phyloP scores from a whole-genome alignment of 2,888 invertebrate species.

The Hololepta plana region DNA sequence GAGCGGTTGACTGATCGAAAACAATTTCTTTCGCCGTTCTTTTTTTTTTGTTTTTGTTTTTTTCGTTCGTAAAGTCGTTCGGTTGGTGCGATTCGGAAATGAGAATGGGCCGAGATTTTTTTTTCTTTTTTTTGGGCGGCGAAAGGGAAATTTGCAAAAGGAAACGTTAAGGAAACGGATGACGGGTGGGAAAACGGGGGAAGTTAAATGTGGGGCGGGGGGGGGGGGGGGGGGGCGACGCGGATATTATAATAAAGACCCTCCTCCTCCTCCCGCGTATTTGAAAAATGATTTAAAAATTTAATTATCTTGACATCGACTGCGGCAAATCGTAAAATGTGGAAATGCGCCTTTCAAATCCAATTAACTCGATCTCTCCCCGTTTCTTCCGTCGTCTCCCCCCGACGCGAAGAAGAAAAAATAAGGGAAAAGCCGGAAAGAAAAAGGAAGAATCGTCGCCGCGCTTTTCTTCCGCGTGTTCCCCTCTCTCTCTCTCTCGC shows the following conservation, averaged over 20 bases:
- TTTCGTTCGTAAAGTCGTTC: no score
- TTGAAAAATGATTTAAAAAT: constrained; percentile 25
- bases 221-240: neutral
- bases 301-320: constrained; percentile 25
- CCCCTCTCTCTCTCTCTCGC: no score
- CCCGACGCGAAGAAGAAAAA: no score
- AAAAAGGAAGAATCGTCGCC: no score
- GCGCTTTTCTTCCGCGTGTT: no score
- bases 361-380: no score
- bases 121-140: constrained; percentile 1
- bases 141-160: neutral
- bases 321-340: constrained; percentile 23
- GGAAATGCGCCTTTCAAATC: constrained; percentile 24
- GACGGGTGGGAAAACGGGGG: neutral
- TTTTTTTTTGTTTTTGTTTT: no score
- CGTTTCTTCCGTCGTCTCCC: no score
- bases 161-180: constrained; percentile 3
- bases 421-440: no score
- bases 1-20: no score
- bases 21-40: no score
- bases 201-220: neutral
- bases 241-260: constrained; percentile 24
- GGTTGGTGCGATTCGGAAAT: no score
- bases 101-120: neutral
- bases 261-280: constrained; percentile 2